Conservation (phyloP, 2,113 vertebrate genomes). For the Taurulus bubalis region DNA sequence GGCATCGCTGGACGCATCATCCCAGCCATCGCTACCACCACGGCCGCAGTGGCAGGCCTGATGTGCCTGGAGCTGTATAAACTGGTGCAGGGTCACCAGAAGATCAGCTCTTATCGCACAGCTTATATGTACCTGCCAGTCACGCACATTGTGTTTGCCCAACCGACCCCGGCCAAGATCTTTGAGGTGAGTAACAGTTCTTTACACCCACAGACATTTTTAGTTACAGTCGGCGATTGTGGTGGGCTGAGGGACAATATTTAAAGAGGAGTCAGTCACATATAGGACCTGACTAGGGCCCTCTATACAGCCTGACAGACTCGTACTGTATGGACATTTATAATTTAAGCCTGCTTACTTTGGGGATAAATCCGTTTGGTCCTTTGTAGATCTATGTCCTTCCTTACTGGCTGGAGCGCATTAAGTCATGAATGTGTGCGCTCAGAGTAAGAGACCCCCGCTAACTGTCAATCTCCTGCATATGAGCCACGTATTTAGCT, state of each 20-base stretch:
- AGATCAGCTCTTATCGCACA: constrained; percentile 80
- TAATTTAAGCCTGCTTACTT: constrained; percentile 52
- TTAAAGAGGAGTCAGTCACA: constrained; percentile 21
- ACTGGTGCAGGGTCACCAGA: constrained; percentile 80
- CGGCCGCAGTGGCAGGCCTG: constrained; percentile 87
- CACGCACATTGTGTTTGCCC: constrained; percentile 66
- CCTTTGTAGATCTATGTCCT: constrained; percentile 47
- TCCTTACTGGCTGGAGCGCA: constrained; percentile 54
- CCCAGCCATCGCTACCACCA: constrained; percentile 92
- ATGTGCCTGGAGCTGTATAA: constrained; percentile 92
- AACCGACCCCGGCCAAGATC: constrained; percentile 43
- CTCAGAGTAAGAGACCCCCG: constrained; percentile 40
- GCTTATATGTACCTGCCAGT: constrained; percentile 80
- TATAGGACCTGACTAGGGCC: constrained; percentile 25
- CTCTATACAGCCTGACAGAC: constrained; percentile 50
- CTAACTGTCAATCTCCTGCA: constrained; percentile 42
- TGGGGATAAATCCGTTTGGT: constrained; percentile 56
- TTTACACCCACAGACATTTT: background rate
- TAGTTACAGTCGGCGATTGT: background rate
- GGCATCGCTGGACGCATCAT: constrained; percentile 87
- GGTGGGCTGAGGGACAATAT: background rate
- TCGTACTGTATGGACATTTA: constrained; percentile 57
- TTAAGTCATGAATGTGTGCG: constrained; percentile 71
- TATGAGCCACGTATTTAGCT: constrained; percentile 56
- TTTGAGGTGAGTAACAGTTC: constrained; percentile 77